phyloP scores from a whole-genome alignment of 1,140 invertebrate species.

The Leptopilina boulardi region DNA sequence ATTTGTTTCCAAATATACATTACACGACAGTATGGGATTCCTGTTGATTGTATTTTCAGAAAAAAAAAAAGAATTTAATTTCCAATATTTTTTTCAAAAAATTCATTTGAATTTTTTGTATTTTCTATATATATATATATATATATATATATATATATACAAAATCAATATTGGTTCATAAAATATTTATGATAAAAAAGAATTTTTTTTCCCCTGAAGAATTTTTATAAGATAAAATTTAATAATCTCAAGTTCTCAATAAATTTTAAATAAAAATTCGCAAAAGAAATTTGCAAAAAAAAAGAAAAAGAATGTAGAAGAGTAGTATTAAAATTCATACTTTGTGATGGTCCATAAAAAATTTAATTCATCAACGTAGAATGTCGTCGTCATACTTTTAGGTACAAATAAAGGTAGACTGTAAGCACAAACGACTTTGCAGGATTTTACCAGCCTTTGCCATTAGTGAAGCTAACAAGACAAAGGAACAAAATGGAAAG shows the following conservation, averaged over 20 bases:
- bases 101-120: too few species aligned
- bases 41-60: constrained; percentile 47
- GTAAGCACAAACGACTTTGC: constrained; percentile 24
- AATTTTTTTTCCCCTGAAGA: constrained; percentile 27
- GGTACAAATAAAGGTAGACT: neutral
- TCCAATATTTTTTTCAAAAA: neutral
- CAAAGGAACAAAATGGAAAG: constrained; percentile 17
- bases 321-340: neutral
- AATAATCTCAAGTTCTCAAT: constrained; percentile 17
- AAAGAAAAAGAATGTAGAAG: neutral
- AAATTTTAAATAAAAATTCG: constrained; percentile 27
- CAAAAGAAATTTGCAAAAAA: neutral
- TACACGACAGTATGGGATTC: constrained; percentile 51
- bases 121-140: too few species aligned
- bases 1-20: constrained; percentile 63
- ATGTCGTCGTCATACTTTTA: constrained; percentile 13
- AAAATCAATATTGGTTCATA: too few species aligned
- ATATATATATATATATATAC: too few species aligned
- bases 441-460: constrained; percentile 30
- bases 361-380: constrained; percentile 8
- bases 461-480: constrained; percentile 18
- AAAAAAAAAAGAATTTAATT: too few species aligned
- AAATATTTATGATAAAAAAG: neutral
- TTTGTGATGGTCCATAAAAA: neutral
- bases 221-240: constrained; percentile 37